Percentiles rank a stretch among this genome's conserved stretches.
Conservation (phyloP, 2,888 invertebrate genomes). For the Ormyrus nitidulus region DNA sequence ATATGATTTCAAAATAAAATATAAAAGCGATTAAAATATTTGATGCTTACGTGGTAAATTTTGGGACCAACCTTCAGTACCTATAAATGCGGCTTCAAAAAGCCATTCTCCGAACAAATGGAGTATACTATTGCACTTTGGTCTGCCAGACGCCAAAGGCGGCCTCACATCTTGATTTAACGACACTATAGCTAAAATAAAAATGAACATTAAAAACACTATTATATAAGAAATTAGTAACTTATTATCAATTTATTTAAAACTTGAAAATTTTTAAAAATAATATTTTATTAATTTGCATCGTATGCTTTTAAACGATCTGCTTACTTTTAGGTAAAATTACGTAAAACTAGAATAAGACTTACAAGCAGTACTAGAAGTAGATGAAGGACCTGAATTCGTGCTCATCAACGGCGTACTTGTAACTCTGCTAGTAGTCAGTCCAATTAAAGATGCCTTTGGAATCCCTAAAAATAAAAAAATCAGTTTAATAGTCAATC, state of each 20-base stretch:
- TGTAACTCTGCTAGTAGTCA: constrained; percentile 84
- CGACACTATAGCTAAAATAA: constrained; percentile 79
- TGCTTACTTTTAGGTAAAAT: constrained; percentile 2
- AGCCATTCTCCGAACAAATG: constrained; percentile 98
- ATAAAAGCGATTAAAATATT: background rate
- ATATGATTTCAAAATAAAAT: background rate
- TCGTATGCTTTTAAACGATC: background rate
- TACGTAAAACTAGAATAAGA: constrained; percentile 46
- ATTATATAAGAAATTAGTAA: no score
- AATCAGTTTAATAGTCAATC: background rate
- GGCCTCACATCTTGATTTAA: constrained; percentile 80
- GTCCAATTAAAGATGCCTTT: constrained; percentile 86
- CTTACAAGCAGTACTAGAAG: constrained; percentile 82
- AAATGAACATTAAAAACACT: background rate
- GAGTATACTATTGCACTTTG: constrained; percentile 95
- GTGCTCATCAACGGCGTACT: constrained; percentile 82
- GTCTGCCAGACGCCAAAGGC: constrained; percentile 85
- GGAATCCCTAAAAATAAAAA: constrained; percentile 81
- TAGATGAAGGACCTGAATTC: constrained; percentile 83
- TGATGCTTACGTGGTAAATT: constrained; percentile 77
- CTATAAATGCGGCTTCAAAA: constrained; percentile 95
- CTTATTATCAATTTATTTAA: background rate
- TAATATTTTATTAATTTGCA: background rate
- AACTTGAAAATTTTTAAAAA: background rate
- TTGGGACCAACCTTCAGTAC: constrained; percentile 81